Conservation (phyloP, 2,888 invertebrate genomes). For the Aspidiotus rigidus region DNA sequence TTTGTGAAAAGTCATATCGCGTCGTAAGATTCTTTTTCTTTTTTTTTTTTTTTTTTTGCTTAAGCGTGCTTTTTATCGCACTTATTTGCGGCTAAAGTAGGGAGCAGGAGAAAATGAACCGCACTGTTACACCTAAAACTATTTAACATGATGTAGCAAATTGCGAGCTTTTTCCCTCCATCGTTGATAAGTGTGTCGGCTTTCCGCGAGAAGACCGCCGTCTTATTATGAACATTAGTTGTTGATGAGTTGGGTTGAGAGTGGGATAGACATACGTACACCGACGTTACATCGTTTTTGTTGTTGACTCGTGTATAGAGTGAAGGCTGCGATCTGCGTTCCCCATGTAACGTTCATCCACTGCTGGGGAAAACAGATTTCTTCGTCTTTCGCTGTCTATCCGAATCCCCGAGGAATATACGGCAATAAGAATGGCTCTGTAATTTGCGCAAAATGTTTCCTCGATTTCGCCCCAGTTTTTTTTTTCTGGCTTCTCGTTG, state of each 20-base stretch:
- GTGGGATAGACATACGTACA: too few relatives aligned
- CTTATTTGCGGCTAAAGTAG: neutral
- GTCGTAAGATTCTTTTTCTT: neutral
- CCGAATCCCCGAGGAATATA: constrained; percentile 24
- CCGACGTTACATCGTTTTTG: neutral
- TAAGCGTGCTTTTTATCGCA: too few relatives aligned
- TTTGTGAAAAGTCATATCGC: constrained; percentile 25
- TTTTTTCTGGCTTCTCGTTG: constrained; percentile 9
- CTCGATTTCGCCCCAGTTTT: constrained; percentile 16
- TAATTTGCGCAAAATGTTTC: constrained; percentile 32
- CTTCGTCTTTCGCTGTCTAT: constrained; percentile 21
- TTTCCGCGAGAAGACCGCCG: constrained; percentile 23
- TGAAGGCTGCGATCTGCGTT: constrained; percentile 17
- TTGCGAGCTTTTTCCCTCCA: constrained; percentile 21
- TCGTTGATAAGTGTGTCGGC: constrained; percentile 6
- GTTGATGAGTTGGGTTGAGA: constrained; percentile 26
- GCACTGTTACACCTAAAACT: constrained; percentile 19
- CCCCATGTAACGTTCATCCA: neutral
- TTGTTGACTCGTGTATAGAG: neutral
- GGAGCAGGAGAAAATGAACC: constrained; percentile 18
- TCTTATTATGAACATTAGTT: constrained; percentile 31
- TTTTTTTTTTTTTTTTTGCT: too few relatives aligned
- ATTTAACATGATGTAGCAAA: constrained; percentile 32
- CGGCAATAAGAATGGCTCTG: constrained; percentile 27
- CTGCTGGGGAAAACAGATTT: constrained; percentile 26